Percentiles rank a stretch among this genome's conserved stretches.
These are phyloP conservation scores for Enteromius trimaculatus DNA, from an alignment of 2,797 vertebrate genomes.

Conservation along the genomic window DNA sequence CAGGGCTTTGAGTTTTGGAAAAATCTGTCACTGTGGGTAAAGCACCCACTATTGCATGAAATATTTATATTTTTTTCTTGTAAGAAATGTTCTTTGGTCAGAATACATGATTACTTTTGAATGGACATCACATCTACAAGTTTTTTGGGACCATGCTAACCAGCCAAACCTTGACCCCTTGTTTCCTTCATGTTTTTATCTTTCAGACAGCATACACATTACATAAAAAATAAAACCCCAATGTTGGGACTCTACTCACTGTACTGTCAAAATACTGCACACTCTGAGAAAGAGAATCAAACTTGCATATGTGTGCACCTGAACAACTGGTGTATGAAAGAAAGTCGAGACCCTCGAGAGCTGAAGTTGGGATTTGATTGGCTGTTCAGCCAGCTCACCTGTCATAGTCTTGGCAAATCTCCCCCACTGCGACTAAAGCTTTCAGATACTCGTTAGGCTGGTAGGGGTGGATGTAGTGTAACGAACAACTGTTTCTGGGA, in stretches of 20 bases:
- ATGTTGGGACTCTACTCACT: neutral
- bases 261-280: neutral
- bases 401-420: constrained; percentile 92
- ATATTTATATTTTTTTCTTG: neutral
- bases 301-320: neutral
- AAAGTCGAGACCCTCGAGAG: neutral
- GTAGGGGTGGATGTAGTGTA: constrained; percentile 87
- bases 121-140: neutral
- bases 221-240: neutral
- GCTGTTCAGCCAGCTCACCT: constrained; percentile 72
- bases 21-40: neutral
- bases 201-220: neutral
- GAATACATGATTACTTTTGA: neutral
- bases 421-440: constrained; percentile 84
- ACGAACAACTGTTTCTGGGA: constrained; percentile 85
- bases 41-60: neutral
- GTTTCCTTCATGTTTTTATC: neutral
- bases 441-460: constrained; percentile 90
- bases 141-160: neutral
- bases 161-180: neutral
- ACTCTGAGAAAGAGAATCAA: constrained; percentile 1
- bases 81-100: neutral
- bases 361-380: constrained; percentile 25
- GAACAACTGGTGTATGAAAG: neutral
- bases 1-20: neutral